These are phyloP conservation scores for Zoanthus sansibaricus DNA, from an alignment of 92 coral and sea anemone species.

Conservation along the genomic window DNA sequence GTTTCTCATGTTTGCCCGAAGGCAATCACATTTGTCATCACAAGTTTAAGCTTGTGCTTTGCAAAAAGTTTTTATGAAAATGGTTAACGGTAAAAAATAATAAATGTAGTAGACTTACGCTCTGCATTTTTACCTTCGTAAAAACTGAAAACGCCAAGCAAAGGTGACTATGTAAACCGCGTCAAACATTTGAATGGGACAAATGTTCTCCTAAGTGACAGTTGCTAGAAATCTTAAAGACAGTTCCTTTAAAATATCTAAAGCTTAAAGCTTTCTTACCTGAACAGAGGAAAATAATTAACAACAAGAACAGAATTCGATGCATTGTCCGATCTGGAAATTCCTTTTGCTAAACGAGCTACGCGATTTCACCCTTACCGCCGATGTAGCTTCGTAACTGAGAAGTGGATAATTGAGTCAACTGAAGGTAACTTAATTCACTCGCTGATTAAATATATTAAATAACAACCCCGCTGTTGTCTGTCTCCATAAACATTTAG, in stretches of 20 bases:
- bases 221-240: not conserved
- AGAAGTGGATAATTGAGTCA: conserved; percentile 39
- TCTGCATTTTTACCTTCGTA: not conserved
- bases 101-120: not conserved
- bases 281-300: conserved; percentile 28
- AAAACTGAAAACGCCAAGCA: not conserved
- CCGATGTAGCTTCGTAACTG: conserved; percentile 15
- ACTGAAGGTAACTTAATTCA: conserved; percentile 47
- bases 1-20: conserved; percentile 31
- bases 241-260: not conserved
- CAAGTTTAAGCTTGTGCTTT: conserved; percentile 14
- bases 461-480: conserved; percentile 51
- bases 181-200: not conserved
- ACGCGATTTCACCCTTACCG: not conserved
- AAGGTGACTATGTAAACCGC: not conserved
- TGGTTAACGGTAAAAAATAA: not conserved
- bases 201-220: conserved; percentile 20
- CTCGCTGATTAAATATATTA: conserved; percentile 49
- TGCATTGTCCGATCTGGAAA: conserved; percentile 5
- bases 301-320: conserved; percentile 33
- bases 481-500: conserved; percentile 54
- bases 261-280: conserved; percentile 37
- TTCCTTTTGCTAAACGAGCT: conserved; percentile 4
- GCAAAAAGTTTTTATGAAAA: not conserved
- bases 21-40: conserved; percentile 36